A percentile compares a stretch with the other conserved stretches of the same genome.
phyloP scores from a whole-genome alignment of 2,113 vertebrate species.

The Ariopsis seemanni region DNA sequence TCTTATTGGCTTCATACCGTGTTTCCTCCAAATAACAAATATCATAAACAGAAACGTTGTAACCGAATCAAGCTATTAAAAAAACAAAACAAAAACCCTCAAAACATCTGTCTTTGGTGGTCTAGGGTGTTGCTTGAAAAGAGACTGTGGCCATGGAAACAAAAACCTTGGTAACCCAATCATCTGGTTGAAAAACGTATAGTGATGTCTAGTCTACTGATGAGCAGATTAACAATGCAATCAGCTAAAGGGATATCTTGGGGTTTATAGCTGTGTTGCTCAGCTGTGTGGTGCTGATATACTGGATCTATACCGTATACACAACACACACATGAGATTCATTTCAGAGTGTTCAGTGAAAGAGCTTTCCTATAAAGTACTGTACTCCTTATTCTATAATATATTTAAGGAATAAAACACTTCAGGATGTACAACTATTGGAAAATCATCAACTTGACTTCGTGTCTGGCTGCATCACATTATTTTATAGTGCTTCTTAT shows the following conservation, averaged over 20 bases:
- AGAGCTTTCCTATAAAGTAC: background rate
- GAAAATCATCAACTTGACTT: background rate
- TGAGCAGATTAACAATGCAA: constrained; percentile 32
- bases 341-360: background rate
- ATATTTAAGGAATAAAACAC: background rate
- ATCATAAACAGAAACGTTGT: background rate
- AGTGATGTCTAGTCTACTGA: constrained; percentile 44
- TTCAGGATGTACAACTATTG: background rate
- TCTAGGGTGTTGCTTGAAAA: constrained; percentile 68
- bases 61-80: background rate
- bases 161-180: constrained; percentile 67
- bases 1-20: background rate
- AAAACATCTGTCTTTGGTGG: constrained; percentile 1
- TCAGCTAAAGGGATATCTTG: constrained; percentile 18
- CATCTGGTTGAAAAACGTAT: constrained; percentile 61
- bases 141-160: constrained; percentile 70
- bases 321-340: background rate
- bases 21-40: background rate
- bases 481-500: background rate
- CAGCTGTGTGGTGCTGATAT: background rate
- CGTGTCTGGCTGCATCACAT: too few relatives aligned
- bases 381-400: background rate
- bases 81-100: background rate
- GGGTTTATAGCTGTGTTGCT: background rate
- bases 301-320: background rate